Conservation (phyloP, 2,797 vertebrate species). For the Lagocephalus sceleratus region DNA sequence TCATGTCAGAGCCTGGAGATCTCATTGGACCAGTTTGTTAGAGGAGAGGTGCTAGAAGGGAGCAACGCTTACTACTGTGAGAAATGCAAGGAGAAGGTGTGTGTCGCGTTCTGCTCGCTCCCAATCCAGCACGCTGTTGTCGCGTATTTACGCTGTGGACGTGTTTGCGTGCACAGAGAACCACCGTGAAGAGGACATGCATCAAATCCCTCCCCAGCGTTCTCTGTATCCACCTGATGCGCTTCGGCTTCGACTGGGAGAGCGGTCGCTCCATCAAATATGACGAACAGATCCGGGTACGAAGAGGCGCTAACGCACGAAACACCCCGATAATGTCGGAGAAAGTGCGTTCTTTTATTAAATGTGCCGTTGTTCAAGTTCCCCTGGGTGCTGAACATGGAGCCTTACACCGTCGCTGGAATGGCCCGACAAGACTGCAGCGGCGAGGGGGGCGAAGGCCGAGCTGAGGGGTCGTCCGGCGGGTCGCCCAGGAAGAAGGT, state of each 20-base stretch:
- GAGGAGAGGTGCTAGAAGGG: slow-evolving; percentile 96
- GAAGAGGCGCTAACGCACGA: background rate
- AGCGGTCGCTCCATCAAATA: slow-evolving; percentile 98
- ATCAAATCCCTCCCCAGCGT: slow-evolving; percentile 95
- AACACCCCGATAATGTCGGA: no score
- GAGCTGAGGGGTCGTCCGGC: slow-evolving; percentile 79
- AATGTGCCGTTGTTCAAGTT: slow-evolving; percentile 73
- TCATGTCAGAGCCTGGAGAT: slow-evolving; percentile 98
- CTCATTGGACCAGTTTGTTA: slow-evolving; percentile 97
- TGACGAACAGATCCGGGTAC: slow-evolving; percentile 95
- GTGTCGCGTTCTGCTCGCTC: slow-evolving; percentile 1
- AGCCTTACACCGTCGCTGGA: slow-evolving; percentile 96
- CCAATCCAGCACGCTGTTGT: background rate
- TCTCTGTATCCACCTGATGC: slow-evolving; percentile 97
- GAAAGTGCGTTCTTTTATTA: background rate
- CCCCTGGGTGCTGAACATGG: slow-evolving; percentile 99
- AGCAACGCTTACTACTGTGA: slow-evolving; percentile 99
- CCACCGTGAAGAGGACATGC: slow-evolving; percentile 96
- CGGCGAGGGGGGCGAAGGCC: slow-evolving; percentile 85
- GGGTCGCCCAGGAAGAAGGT: slow-evolving; percentile 96
- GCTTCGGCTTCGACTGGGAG: slow-evolving; percentile 99
- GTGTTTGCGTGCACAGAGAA: slow-evolving; percentile 77
- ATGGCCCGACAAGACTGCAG: slow-evolving; percentile 97
- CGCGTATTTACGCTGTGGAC: background rate
- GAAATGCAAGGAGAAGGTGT: slow-evolving; percentile 99